Conservation (phyloP, 2,113 vertebrate genomes). For the Stegastes partitus region DNA sequence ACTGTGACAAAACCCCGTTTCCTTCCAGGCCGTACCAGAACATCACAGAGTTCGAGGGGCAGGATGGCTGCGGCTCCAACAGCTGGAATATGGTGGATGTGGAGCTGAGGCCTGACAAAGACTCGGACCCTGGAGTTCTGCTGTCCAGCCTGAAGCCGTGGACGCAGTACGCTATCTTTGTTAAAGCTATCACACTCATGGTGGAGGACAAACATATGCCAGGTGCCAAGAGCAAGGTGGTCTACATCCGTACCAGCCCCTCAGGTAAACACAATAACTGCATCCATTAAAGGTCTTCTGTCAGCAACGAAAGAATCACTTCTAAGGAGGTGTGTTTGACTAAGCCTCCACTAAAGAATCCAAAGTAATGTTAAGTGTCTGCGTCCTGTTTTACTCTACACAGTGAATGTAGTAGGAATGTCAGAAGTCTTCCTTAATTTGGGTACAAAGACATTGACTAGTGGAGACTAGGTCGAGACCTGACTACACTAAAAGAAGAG, state of each 20-base stretch:
- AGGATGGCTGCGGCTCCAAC: slow-evolving; percentile 96
- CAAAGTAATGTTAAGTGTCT: background rate
- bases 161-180: slow-evolving; percentile 96
- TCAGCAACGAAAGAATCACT: background rate
- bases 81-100: slow-evolving; percentile 99
- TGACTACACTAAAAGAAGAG: too few species aligned
- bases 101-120: slow-evolving; percentile 91
- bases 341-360: background rate
- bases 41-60: slow-evolving; percentile 94
- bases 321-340: background rate
- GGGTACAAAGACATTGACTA: background rate
- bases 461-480: background rate
- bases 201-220: slow-evolving; percentile 92
- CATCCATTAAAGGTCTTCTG: background rate
- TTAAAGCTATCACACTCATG: slow-evolving; percentile 95
- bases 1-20: background rate
- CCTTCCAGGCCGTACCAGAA: slow-evolving; percentile 87
- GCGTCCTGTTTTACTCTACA: background rate
- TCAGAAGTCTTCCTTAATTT: background rate
- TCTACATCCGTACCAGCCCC: slow-evolving; percentile 96
- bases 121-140: slow-evolving; percentile 90
- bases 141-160: slow-evolving; percentile 93
- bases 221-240: slow-evolving; percentile 95
- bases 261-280: slow-evolving; percentile 84
- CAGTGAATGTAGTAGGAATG: background rate